phyloP scores from a whole-genome alignment of 2,888 invertebrate species.

The Apamea anceps region DNA sequence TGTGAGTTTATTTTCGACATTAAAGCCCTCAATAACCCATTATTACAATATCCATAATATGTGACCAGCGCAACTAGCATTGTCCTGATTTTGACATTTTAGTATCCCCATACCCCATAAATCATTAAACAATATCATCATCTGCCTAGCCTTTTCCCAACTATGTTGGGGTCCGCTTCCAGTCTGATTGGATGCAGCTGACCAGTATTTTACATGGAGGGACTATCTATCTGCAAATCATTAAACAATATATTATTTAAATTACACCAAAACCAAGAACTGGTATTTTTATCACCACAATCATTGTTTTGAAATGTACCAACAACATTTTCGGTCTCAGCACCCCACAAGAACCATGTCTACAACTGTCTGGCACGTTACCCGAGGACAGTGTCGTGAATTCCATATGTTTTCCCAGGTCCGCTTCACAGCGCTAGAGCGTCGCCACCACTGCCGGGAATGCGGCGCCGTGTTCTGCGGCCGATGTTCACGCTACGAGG shows the following conservation, averaged over 20 bases:
- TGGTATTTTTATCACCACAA: neutral
- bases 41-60: neutral
- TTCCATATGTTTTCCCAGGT: conserved; percentile 73
- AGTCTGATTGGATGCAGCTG: too few species aligned
- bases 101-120: too few species aligned
- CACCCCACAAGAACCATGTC: neutral
- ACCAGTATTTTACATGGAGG: too few species aligned
- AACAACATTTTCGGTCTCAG: neutral
- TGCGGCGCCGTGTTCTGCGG: conserved; percentile 99
- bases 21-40: neutral
- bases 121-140: too few species aligned
- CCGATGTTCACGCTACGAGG: conserved; percentile 98
- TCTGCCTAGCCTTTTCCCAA: too few species aligned
- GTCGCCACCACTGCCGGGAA: conserved; percentile 99
- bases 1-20: neutral
- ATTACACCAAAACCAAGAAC: neutral
- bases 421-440: conserved; percentile 97
- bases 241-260: too few species aligned
- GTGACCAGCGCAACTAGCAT: neutral
- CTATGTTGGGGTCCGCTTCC: too few species aligned
- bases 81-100: neutral
- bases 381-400: neutral
- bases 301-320: neutral
- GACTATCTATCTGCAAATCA: too few species aligned
- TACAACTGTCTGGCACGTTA: neutral